A percentile compares a stretch with the other conserved stretches of the same genome.
Conservation (phyloP, 2,797 vertebrate genomes). For the Hylomyscus alleni region DNA sequence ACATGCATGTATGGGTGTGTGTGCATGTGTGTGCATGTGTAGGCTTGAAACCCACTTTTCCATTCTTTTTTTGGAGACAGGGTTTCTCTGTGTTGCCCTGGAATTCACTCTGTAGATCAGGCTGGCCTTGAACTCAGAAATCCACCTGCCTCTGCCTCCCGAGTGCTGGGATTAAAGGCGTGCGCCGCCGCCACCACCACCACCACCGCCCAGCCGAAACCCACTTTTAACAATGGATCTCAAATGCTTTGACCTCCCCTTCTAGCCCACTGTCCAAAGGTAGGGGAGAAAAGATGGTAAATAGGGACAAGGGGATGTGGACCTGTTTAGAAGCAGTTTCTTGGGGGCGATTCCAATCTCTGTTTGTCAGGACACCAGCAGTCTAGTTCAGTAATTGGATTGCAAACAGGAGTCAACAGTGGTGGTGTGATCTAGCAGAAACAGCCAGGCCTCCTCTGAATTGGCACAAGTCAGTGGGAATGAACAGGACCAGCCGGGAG, state of each 20-base stretch:
- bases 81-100: no score
- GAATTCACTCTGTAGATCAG: no score
- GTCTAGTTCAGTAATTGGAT: not conserved
- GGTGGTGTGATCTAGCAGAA: not conserved
- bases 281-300: not conserved
- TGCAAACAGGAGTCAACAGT: not conserved
- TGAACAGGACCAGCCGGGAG: not conserved
- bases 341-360: not conserved
- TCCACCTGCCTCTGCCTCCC: no score
- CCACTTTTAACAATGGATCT: not conserved
- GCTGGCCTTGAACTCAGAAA: no score
- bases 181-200: no score
- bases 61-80: no score
- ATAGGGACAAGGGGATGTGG: not conserved
- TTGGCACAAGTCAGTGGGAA: not conserved
- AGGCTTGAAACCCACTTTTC: no score
- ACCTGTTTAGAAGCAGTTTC: not conserved
- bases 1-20: not conserved
- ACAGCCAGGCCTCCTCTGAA: not conserved
- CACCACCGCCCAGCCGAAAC: no score
- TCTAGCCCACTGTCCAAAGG: not conserved
- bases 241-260: not conserved
- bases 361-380: not conserved
- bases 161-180: no score
- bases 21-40: not conserved